Evolutionary conservation across 1,140 invertebrate genomes (phyloP), one percentile per base, ranked within the genome.

Genomic region (Sycophaga agraensis): DNA sequence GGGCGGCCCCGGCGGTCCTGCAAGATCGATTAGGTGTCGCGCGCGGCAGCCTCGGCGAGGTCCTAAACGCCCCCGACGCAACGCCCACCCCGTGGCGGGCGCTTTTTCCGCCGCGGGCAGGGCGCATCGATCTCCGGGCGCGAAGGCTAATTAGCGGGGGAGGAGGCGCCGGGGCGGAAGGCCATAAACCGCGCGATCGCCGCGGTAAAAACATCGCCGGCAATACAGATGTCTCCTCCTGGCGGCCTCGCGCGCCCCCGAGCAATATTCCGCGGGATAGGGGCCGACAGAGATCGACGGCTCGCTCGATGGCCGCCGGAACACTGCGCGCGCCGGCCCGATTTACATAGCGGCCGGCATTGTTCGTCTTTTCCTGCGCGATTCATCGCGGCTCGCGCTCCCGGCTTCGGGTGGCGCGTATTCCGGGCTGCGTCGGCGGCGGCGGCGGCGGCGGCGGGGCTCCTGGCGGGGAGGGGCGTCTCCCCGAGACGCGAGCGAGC

Each of bases 401-500:
- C 28, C 28, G 59, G 59, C 59, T 49, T 49, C 35, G 31, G 28
- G n/a, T 21, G 4, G 22, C 34, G 16, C 28, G n/a, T n/a, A n/a
- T n/a, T n/a, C n/a, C n/a, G n/a, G 28, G 28, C 28, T 31, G 28
- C 28, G 14, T 5, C 12, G 16, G 28, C 28, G 28, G 28, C 28
- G 28, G 28, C 28, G 28, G 28, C 28, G 28, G 28, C 28, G 5
- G 40, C 40, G 17, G 6, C 12, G 24, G 17, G 16, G 11, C 7
- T 69, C n/a, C n/a, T n/a, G n/a, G n/a, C n/a, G 71, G 17, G 16
- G 69, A 64, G 68, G 66, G 64, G 65, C 63, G 64, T 55, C 40
- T 55, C n/a, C n/a, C n/a, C 48, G 59, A 63, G 57, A 55, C 60
- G 63, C 42, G 46, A 49, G 45, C 75, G 77, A 80, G 78, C 78